These are phyloP conservation scores for Pocillopora grandis DNA, from an alignment of 92 coral and sea anemone genomes.

Conservation along the genomic window DNA sequence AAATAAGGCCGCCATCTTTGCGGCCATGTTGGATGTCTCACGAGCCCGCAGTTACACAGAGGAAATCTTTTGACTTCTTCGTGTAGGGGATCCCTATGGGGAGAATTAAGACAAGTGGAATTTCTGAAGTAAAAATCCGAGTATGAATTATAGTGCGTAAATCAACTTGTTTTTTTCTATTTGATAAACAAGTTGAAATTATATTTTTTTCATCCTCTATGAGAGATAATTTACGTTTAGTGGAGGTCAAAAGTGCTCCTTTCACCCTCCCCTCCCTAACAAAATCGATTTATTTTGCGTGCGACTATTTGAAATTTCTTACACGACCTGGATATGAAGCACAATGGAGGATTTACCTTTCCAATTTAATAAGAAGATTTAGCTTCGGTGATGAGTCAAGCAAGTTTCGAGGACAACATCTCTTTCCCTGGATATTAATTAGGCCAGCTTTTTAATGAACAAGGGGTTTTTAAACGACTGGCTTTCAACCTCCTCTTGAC, in stretches of 20 bases:
- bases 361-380: neutral
- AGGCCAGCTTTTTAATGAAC: too few relatives aligned
- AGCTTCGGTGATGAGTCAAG: neutral
- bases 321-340: neutral
- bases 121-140: neutral
- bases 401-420: neutral
- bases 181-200: neutral
- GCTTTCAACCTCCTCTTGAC: neutral
- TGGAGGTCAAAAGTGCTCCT: neutral
- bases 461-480: neutral
- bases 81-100: neutral
- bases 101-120: neutral
- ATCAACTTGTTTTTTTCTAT: neutral
- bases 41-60: constrained; percentile 33
- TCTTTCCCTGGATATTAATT: too few relatives aligned
- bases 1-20: constrained; percentile 25
- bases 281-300: constrained; percentile 25
- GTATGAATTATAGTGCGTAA: neutral
- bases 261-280: constrained; percentile 32
- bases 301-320: constrained; percentile 40
- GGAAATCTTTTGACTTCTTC: too few relatives aligned
- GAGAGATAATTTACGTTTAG: too few relatives aligned
- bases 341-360: constrained; percentile 6
- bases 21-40: constrained; percentile 15
- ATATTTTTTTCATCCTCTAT: too few relatives aligned